Conservation (phyloP, 2,797 vertebrate genomes). For the Philypnodon macrostomus region DNA sequence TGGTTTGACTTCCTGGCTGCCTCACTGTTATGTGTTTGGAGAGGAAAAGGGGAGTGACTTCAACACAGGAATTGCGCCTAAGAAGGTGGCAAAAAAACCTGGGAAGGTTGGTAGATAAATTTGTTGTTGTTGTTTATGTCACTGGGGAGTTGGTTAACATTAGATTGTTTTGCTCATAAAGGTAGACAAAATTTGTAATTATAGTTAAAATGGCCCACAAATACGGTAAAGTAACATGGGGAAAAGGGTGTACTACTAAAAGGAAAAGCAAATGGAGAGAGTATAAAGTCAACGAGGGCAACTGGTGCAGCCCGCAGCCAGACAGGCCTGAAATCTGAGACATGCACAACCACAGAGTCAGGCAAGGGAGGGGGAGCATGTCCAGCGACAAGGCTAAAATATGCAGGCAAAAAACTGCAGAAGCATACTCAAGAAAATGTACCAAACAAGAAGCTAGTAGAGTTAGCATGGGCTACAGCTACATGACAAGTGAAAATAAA, state of each 20-base stretch:
- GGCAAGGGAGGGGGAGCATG: conserved; percentile 33
- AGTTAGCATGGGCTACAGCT: neutral
- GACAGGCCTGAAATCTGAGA: conserved; percentile 75
- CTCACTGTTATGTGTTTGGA: conserved; percentile 15
- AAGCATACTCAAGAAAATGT: neutral
- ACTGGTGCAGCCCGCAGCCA: conserved; percentile 66
- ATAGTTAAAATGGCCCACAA: neutral
- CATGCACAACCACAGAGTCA: conserved; percentile 50
- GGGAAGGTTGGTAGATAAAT: conserved; percentile 2
- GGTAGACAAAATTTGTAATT: conserved; percentile 6
- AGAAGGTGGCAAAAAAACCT: conserved; percentile 5
- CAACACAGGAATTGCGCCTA: neutral
- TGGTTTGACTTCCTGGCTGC: conserved; percentile 27
- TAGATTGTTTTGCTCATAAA: conserved; percentile 3
- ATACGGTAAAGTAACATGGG: neutral
- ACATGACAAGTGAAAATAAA: no score
- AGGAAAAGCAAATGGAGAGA: conserved; percentile 24
- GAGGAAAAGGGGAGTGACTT: conserved; percentile 5
- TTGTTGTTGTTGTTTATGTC: no score
- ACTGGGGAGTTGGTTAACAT: neutral
- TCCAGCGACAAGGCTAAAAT: conserved; percentile 34
- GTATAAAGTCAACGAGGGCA: conserved; percentile 60
- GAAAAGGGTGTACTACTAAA: neutral
- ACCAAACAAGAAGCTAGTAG: conserved; percentile 4
- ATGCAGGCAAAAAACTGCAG: conserved; percentile 17